phyloP scores from a whole-genome alignment of 2,797 vertebrate species.

The Cephalopachus bancanus region DNA sequence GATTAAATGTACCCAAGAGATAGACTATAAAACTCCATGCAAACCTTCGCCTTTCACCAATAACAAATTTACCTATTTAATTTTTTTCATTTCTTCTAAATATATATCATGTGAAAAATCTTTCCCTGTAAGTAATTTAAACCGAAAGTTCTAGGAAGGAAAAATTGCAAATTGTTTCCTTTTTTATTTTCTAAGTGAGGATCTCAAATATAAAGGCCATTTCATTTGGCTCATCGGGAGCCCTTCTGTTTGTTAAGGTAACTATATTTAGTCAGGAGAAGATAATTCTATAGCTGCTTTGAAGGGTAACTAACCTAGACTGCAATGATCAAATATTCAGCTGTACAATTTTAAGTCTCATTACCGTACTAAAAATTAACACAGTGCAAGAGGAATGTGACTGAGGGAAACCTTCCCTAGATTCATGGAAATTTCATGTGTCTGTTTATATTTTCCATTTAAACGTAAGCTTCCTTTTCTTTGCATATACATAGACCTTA shows the following conservation, averaged over 20 bases:
- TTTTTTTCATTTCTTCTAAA: not conserved
- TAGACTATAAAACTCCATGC: not conserved
- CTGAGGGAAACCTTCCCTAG: not conserved
- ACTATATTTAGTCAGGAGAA: slow-evolving; percentile 8
- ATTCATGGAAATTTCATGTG: rapidly evolving
- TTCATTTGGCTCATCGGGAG: not conserved
- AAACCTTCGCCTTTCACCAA: slow-evolving; percentile 9
- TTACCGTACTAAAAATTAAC: not conserved
- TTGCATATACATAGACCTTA: not conserved
- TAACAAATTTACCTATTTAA: not conserved
- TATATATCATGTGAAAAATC: not conserved
- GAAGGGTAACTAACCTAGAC: not conserved
- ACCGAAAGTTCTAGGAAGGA: not conserved
- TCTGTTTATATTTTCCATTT: not conserved
- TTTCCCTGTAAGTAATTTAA: slow-evolving; percentile 37
- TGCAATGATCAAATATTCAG: not conserved
- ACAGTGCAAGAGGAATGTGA: not conserved
- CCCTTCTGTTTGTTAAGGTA: slow-evolving; percentile 30
- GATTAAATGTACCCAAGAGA: slow-evolving; percentile 10
- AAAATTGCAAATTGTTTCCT: not conserved
- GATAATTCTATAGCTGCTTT: not conserved
- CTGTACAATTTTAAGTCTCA: no score
- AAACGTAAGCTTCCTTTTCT: not conserved
- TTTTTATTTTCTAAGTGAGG: slow-evolving; percentile 52
- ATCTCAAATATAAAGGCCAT: not conserved